Base-by-base conservation (phyloP, 2,888 invertebrate species). In the Torymus auratus region DNA sequence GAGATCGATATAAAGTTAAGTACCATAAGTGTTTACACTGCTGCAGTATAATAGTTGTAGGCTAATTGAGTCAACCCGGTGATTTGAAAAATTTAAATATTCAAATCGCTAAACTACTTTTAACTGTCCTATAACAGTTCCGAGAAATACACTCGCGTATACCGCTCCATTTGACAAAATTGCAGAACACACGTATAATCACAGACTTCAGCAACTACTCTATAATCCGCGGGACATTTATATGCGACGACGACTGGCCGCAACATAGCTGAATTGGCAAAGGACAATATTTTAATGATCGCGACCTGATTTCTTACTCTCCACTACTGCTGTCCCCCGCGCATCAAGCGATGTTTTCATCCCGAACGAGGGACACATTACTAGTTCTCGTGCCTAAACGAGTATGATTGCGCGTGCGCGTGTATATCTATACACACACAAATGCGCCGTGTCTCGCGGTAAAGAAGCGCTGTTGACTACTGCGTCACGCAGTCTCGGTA, bases 401-500 rank as follows among this genome's bases (percentile, higher is more conserved):
- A 60, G 60, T 17, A 50, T 52, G 23, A 75, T 68, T 75, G 41
- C 60, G 28, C 12, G 10, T 20, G 20, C 28, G n/a, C 50, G 52
- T 58, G n/a, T 58, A 50, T 52, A 58, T 52, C 7, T 14, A 14
- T 3, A 5, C 60, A 52, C 56, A 20, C 41, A 65, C 56, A 50
- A 50, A 65, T 58, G 20, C 20, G 20, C 65, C 56, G 73, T n/a
- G 73, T n/a, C 17, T 74, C 56, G 56, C 55, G 58, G 50, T 13
- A 61, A 53, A 69, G 77, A 77, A 56, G 70, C 41, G 41, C 71
- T 23, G 64, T 58, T 20, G 58, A 70, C 62, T 64, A 70, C 62
- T 64, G 20, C 56, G 77, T 71, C 82, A 79, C 82, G 68, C 50
- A 69, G 76, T 77, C 65, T 58, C 23, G 81, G 58, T 76, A 83